phyloP scores from a whole-genome alignment of 1,140 invertebrate species.

The Drosophila bifasciata region DNA sequence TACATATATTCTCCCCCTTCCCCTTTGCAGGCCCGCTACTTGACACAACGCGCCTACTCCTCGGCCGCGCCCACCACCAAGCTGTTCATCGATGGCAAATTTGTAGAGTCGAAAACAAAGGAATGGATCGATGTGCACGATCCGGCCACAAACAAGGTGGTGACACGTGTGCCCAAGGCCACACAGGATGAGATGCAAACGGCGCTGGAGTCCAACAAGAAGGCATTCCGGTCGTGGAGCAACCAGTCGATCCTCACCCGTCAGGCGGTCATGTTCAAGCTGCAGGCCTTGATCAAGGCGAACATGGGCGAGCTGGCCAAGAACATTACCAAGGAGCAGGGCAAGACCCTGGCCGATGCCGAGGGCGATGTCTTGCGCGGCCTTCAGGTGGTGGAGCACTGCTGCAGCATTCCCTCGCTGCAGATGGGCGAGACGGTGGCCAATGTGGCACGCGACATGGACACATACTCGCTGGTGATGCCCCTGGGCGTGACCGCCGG shows the following conservation, averaged over 20 bases:
- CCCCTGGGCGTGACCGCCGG: conserved; percentile 88
- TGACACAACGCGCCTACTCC: conserved; percentile 64
- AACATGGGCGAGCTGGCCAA: conserved; percentile 94
- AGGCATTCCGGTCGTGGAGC: conserved; percentile 92
- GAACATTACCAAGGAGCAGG: conserved; percentile 98
- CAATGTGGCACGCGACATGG: conserved; percentile 97
- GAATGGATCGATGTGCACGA: conserved; percentile 98
- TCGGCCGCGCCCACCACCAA: conserved; percentile 89
- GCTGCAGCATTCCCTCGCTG: conserved; percentile 95
- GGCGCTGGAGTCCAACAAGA: conserved; percentile 94
- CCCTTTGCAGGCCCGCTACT: conserved; percentile 50
- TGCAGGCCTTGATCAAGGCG: conserved; percentile 87
- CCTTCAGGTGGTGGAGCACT: conserved; percentile 98
- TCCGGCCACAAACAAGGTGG: conserved; percentile 95
- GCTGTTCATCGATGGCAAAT: conserved; percentile 97
- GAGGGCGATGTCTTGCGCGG: conserved; percentile 99
- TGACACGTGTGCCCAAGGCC: conserved; percentile 94
- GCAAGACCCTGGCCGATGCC: conserved; percentile 98
- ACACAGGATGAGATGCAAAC: conserved; percentile 96
- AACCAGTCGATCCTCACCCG: conserved; percentile 96
- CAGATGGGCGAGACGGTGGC: conserved; percentile 96
- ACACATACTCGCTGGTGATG: conserved; percentile 93
- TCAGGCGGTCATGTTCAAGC: conserved; percentile 98
- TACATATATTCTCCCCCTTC: neutral
- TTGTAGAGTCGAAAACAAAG: conserved; percentile 95